Percentiles rank a stretch among this genome's conserved stretches.
These are phyloP conservation scores for Pemphigus obesinymphae DNA, from an alignment of 1,140 invertebrate genomes.

Conservation along the genomic window DNA sequence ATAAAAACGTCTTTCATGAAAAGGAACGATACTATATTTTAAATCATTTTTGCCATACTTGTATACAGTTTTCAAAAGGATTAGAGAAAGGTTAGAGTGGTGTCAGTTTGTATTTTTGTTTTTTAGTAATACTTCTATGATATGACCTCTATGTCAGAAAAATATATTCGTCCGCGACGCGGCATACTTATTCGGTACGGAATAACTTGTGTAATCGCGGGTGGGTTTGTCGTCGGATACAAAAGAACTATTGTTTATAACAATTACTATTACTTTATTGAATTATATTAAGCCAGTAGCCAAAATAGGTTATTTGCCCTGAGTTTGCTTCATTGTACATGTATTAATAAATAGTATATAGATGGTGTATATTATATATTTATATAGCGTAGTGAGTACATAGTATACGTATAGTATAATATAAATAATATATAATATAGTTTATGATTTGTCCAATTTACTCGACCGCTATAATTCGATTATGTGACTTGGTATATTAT, in stretches of 20 bases:
- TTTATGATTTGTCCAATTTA: neutral
- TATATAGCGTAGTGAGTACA: too few relatives aligned
- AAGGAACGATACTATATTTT: too few relatives aligned
- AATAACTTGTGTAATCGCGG: neutral
- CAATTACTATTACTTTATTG: neutral
- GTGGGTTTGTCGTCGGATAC: neutral
- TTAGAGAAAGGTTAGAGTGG: neutral
- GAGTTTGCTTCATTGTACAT: neutral
- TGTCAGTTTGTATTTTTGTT: neutral
- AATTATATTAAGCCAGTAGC: neutral
- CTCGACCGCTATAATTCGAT: neutral
- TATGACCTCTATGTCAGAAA: neutral
- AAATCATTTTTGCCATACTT: too few relatives aligned
- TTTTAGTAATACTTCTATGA: neutral
- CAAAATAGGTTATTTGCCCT: neutral
- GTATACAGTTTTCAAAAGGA: neutral
- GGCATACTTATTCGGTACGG: neutral
- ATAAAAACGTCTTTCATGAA: too few relatives aligned
- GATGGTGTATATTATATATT: too few relatives aligned
- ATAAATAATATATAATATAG: neutral
- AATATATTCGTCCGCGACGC: neutral
- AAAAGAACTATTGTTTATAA: slow-evolving; percentile 12
- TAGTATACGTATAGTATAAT: too few relatives aligned
- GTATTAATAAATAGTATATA: too few relatives aligned
- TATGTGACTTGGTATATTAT: neutral